Evolutionary conservation across 2,888 invertebrate species (phyloP).

Genomic region (Melanchra persicariae): DNA sequence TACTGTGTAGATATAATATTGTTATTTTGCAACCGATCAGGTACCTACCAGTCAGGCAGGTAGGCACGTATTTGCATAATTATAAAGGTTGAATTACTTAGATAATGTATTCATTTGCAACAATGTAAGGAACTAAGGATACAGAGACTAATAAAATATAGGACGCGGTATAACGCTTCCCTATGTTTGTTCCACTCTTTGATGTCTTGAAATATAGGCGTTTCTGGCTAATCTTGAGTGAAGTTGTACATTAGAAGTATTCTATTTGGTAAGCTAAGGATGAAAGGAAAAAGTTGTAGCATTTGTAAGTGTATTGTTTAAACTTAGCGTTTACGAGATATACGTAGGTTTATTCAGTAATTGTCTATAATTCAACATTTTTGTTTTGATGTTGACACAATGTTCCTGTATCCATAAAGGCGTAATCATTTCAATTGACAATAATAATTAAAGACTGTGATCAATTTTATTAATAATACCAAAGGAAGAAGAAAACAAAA

Average conservation of each 20-base stretch:
- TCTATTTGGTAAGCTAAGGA: constrained; percentile 17
- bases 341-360: neutral
- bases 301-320: constrained; percentile 1
- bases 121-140: constrained; percentile 45
- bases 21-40: constrained; percentile 60
- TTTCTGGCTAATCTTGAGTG: constrained; percentile 44
- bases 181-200: constrained; percentile 44
- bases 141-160: constrained; percentile 38
- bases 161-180: constrained; percentile 46
- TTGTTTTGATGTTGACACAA: too few species aligned
- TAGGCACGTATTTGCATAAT: constrained; percentile 66
- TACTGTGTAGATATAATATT: constrained; percentile 47
- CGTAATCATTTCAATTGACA: too few species aligned
- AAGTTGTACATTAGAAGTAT: constrained; percentile 31
- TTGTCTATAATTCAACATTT: neutral
- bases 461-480: neutral
- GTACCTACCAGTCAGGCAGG: constrained; percentile 50
- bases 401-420: too few species aligned
- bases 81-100: constrained; percentile 64
- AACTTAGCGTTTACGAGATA: constrained; percentile 16
- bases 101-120: constrained; percentile 66
- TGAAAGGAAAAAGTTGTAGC: constrained; percentile 1
- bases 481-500: neutral
- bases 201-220: constrained; percentile 52
- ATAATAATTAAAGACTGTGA: neutral